Conservation (phyloP, 92 coral and sea anemone species). For the Porites lobata region DNA sequence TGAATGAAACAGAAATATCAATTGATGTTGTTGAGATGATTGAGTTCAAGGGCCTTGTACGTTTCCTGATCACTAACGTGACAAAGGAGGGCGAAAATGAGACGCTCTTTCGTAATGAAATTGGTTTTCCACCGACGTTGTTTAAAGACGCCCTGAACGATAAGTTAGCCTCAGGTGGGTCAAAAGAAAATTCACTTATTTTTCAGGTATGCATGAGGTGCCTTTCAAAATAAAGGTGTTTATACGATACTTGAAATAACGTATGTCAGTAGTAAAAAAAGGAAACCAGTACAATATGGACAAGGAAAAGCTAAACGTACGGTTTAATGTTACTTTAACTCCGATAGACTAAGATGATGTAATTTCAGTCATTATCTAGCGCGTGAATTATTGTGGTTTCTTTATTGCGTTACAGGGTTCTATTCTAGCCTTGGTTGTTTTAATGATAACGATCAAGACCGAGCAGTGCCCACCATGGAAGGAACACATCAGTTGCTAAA, state of each 20-base stretch:
- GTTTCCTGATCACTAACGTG: slow-evolving; percentile 12
- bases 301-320: no score
- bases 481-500: slow-evolving; percentile 80
- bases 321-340: no score
- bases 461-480: slow-evolving; percentile 85
- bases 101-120: slow-evolving; percentile 27
- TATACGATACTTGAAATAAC: no score
- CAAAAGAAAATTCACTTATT: no score
- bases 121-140: slow-evolving; percentile 53
- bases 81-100: slow-evolving; percentile 23
- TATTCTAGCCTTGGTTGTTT: slow-evolving; percentile 88
- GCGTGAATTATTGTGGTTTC: no score
- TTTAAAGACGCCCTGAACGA: slow-evolving; percentile 48
- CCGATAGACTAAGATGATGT: no score
- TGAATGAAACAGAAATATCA: slow-evolving; percentile 55
- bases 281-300: no score
- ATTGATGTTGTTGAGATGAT: slow-evolving; percentile 83
- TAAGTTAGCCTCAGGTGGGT: slow-evolving; percentile 61
- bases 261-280: no score
- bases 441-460: slow-evolving; percentile 78
- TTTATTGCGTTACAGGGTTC: slow-evolving; percentile 26
- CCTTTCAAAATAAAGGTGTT: no score
- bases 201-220: no score
- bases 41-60: slow-evolving; percentile 67
- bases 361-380: no score